phyloP scores from a whole-genome alignment of 2,888 invertebrate genomes.

The Oasisia sp. region DNA sequence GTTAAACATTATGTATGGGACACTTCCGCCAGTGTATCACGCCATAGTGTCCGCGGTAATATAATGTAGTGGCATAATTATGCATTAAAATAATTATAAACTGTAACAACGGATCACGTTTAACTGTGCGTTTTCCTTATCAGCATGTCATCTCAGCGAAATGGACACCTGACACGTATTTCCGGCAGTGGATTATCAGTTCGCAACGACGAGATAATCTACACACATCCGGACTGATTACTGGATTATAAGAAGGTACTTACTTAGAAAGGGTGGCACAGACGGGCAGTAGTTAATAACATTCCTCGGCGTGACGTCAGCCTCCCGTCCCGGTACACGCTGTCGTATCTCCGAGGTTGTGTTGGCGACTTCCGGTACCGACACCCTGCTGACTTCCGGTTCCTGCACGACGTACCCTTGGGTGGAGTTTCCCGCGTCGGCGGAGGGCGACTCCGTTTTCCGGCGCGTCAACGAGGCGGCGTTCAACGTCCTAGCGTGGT shows the following conservation, averaged over 20 bases:
- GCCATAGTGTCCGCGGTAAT: too few species aligned
- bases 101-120: too few species aligned
- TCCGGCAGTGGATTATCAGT: too few species aligned
- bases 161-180: too few species aligned
- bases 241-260: neutral
- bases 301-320: neutral
- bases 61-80: too few species aligned
- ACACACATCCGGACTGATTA: too few species aligned
- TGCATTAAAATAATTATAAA: too few species aligned
- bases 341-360: neutral
- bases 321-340: neutral
- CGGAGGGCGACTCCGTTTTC: neutral
- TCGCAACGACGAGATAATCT: too few species aligned
- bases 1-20: too few species aligned
- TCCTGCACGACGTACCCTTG: neutral
- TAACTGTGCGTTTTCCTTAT: too few species aligned
- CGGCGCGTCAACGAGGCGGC: neutral
- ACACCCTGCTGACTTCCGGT: neutral
- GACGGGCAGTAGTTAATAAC: constrained; percentile 17
- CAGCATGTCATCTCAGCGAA: too few species aligned
- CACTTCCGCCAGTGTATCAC: too few species aligned
- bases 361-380: constrained; percentile 19
- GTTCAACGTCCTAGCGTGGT: neutral
- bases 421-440: neutral
- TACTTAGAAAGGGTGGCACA: neutral